phyloP scores from a whole-genome alignment of 2,888 invertebrate genomes.

The Diarsia mendica region DNA sequence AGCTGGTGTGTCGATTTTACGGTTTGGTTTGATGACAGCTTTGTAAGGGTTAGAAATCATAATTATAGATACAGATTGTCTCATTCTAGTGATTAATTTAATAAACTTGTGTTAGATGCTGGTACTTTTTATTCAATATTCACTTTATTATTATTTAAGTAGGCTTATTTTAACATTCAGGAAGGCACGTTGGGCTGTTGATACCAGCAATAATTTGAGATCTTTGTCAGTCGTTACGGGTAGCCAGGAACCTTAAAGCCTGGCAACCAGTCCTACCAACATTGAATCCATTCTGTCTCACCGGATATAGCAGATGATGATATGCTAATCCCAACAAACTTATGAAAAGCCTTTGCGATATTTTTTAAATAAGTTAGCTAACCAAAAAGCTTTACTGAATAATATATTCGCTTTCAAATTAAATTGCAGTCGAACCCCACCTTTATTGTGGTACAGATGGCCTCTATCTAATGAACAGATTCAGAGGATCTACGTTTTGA shows the following conservation, averaged over 20 bases:
- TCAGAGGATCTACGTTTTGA: constrained; percentile 45
- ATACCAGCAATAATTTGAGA: background rate
- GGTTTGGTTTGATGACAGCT: background rate
- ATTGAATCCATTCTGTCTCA: no score
- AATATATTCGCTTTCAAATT: background rate
- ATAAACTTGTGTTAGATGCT: background rate
- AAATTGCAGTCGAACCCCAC: constrained; percentile 15
- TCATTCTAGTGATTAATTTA: background rate
- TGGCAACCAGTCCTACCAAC: background rate
- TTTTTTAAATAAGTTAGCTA: background rate
- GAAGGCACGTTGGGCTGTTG: background rate
- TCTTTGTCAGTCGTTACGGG: background rate
- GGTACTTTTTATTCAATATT: background rate
- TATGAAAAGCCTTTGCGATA: background rate
- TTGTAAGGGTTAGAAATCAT: background rate
- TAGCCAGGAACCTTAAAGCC: background rate
- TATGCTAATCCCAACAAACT: background rate
- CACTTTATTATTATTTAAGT: no score
- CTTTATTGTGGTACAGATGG: constrained; percentile 22
- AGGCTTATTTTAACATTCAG: background rate
- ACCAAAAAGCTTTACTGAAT: background rate
- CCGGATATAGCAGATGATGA: no score
- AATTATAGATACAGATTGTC: background rate
- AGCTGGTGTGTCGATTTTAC: background rate
- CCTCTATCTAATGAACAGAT: constrained; percentile 46